Evolutionary conservation across 2,797 vertebrate genomes (phyloP), one percentile per base, ranked within the genome.

Genomic region (Pelobates cultripes): DNA sequence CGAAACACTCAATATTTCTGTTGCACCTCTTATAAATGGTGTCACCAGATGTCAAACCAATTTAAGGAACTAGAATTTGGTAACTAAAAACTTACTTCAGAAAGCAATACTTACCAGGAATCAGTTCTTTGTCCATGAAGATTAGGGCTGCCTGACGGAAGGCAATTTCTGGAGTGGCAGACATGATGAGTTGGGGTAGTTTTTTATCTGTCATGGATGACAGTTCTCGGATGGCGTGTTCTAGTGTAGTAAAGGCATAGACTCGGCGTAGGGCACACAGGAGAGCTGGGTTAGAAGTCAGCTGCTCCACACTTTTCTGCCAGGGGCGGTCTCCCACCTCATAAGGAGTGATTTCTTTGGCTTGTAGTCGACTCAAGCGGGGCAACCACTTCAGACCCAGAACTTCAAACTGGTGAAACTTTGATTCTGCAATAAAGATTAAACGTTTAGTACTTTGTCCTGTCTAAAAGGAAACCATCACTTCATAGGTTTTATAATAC

Each of bases 371-470:
- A 68, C 88, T 92, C 45, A 94, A 86, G 2, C 3, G 45, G 3
- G 92, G 91, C 83, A 94, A 80, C 92, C 91, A 93, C 87, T 94
- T 94, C 70, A 94, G 86, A 12, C 89, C 88, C 0, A 94, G 86
- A 28, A 95, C 88, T 85, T 92, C 85, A 14, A 94, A 92, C 70
- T 86, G 87, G 14, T 40, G 64, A 71, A 43, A 41, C 17, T 45
- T 41, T 9, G 15, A 70, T 55, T 45, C 82, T 79, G 42, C n/a
- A 13, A 60, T 7, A 3, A 78, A 83, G 12, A 81, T 7, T 10
- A 51, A 10, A 51, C 47, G 47, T 51, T 51, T 6, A 51, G 47
- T 5, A 10, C 10, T 51, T 5, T 51, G 47, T 51, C 47, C 47
- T 10, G 47, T 51, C 28, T 28, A 28, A 28, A 28, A 28, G 2